Conservation (phyloP, 2,888 invertebrate genomes). For the Tachina fera region DNA sequence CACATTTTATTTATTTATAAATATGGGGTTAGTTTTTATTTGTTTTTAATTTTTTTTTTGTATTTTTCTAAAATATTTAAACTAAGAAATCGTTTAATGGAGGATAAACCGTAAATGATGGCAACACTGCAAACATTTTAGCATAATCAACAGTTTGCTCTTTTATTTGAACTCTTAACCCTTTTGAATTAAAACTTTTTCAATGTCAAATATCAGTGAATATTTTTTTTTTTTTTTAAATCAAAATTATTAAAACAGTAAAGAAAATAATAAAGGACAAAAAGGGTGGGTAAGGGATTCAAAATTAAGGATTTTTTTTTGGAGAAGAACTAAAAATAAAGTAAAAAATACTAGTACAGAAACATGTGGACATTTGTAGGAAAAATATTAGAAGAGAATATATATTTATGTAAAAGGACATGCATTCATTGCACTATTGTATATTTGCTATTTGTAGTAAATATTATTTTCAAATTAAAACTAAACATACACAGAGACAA, state of each 20-base stretch:
- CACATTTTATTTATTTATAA: no score
- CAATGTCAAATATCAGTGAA: conserved; percentile 56
- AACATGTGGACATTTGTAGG: conserved; percentile 10
- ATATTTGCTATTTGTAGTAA: neutral
- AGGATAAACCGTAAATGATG: no score
- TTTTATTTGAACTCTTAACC: neutral
- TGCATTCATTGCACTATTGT: conserved; percentile 46
- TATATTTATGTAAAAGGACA: conserved; percentile 18
- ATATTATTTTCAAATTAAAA: conserved; percentile 17
- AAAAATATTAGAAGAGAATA: conserved; percentile 25
- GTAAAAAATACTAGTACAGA: conserved; percentile 61
- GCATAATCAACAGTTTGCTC: neutral
- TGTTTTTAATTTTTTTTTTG: no score
- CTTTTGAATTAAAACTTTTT: neutral
- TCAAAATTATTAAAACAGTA: conserved; percentile 29
- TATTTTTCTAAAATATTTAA: no score
- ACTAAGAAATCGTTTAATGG: no score
- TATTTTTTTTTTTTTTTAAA: conserved; percentile 12
- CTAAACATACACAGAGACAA: conserved; percentile 23
- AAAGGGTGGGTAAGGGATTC: conserved; percentile 38
- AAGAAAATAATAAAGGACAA: conserved; percentile 8
- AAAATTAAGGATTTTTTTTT: conserved; percentile 34
- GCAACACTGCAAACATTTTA: neutral
- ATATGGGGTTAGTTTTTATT: no score
- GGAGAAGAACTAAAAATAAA: conserved; percentile 64